A percentile compares a stretch with the other conserved stretches of the same genome.
Conservation (phyloP, 2,888 invertebrate species). For the Pogonocherus hispidulus region DNA sequence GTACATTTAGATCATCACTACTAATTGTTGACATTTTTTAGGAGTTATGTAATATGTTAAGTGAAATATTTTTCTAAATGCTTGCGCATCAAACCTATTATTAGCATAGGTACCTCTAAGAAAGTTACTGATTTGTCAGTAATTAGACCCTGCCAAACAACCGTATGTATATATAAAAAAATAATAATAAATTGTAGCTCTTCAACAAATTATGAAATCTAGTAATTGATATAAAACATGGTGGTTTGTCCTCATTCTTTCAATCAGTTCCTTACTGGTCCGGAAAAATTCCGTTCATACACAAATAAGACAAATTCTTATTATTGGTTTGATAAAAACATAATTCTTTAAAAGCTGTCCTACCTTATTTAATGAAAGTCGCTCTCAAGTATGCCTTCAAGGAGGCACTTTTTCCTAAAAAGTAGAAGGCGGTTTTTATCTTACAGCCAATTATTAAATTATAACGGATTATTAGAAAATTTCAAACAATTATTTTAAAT, state of each 20-base stretch:
- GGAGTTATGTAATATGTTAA: no score
- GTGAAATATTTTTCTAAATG: no score
- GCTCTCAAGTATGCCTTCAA: background rate
- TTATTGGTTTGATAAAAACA: background rate
- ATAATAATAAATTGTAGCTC: background rate
- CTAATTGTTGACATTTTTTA: no score
- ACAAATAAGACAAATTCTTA: constrained; percentile 4
- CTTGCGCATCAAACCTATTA: no score
- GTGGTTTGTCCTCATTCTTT: background rate
- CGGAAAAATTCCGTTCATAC: background rate
- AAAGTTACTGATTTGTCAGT: no score
- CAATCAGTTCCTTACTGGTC: background rate
- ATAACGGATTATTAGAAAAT: constrained; percentile 43
- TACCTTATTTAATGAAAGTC: background rate
- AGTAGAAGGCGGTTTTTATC: constrained; percentile 14
- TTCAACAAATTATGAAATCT: background rate
- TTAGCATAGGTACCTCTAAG: no score
- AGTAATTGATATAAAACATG: background rate
- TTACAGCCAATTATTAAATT: constrained; percentile 42
- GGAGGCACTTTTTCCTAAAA: background rate
- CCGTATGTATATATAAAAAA: no score
- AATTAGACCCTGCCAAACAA: no score
- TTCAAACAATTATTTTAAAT: constrained; percentile 32
- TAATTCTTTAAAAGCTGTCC: background rate
- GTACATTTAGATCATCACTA: no score